Evolutionary conservation across 1,140 invertebrate species (phyloP), one percentile per base, ranked within the genome.

Genomic region (Cydia amplana): DNA sequence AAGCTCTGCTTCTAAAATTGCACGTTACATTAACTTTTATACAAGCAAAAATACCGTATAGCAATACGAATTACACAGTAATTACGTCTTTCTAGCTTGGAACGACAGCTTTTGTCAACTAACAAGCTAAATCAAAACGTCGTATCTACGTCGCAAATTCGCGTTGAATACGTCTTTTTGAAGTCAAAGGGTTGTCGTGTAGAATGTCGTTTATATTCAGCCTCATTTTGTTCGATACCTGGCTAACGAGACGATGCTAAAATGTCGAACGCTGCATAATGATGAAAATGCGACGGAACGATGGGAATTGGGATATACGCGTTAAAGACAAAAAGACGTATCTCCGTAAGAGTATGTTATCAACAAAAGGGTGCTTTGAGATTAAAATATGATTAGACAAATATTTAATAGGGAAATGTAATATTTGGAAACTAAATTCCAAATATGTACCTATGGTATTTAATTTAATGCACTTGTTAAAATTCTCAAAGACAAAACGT

Each of bases 161-260:
- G 20, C 7, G 55, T 12, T 1, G 7, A 3, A 23, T 60, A 60
- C 18, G 55, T 23, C 55, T 5, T 60, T 60, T 23, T 60, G 7
- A 3, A 23, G 20, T 60, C n/a, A 4, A 60, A 60, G 55, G 2
- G 18, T 60, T 51, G 16, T 18, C 55, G 55, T 60, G 55, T 60
- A 60, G n/a, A 18, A 12, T 60, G 55, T 60, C 55, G 55, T 60
- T 60, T 60, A 60, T 9, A 60, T 60, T 23, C 18, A 23, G 55
- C 55, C 55, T 60, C 55, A 60, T 60, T 60, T 60, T 23, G 18
- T 60, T 60, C 55, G 55, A 20, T 60, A 60, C 55, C 55, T 60
- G 20, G 20, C 55, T 60, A 60, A 60, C 55, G 55, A 60, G 55
- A 60, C 55, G 55, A 60, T 1, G 55, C 6, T 60, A 60, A 60